These are phyloP conservation scores for Zeugodacus cucurbitae DNA, from an alignment of 1,140 invertebrate species.

Conservation along the genomic window DNA sequence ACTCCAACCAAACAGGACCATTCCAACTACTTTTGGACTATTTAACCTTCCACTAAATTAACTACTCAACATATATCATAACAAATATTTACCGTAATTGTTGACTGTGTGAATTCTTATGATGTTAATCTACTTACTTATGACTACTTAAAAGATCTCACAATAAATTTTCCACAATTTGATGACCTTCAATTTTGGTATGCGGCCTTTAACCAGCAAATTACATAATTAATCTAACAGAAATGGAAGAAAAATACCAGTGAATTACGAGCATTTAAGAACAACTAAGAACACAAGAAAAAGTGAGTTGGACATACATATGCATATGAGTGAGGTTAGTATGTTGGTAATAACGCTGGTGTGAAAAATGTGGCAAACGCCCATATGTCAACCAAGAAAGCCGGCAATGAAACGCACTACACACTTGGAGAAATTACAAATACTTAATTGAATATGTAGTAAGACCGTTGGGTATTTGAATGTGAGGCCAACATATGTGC, in stretches of 20 bases:
- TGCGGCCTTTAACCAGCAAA: not conserved
- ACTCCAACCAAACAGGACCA: not conserved
- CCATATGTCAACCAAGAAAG: constrained; percentile 17
- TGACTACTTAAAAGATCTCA: not conserved
- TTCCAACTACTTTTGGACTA: not conserved
- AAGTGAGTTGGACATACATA: not conserved
- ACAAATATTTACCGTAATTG: not conserved
- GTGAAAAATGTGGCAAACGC: constrained; percentile 34
- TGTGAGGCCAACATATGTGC: not conserved
- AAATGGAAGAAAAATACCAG: not conserved
- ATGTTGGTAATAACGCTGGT: not conserved
- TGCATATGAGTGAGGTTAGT: not conserved
- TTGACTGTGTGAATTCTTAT: not conserved
- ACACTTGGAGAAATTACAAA: not conserved
- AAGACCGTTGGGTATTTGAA: not conserved
- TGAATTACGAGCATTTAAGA: not conserved
- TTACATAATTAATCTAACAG: constrained; percentile 21
- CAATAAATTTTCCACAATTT: constrained; percentile 11
- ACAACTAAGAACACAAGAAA: not conserved
- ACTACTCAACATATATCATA: not conserved
- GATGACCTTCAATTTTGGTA: constrained; percentile 5
- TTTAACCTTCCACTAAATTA: not conserved
- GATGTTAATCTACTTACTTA: not conserved
- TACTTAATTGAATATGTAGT: not conserved
- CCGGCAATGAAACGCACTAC: not conserved